Base-by-base conservation (phyloP, 2,888 invertebrate species). In the Frankliniella fusca region DNA sequence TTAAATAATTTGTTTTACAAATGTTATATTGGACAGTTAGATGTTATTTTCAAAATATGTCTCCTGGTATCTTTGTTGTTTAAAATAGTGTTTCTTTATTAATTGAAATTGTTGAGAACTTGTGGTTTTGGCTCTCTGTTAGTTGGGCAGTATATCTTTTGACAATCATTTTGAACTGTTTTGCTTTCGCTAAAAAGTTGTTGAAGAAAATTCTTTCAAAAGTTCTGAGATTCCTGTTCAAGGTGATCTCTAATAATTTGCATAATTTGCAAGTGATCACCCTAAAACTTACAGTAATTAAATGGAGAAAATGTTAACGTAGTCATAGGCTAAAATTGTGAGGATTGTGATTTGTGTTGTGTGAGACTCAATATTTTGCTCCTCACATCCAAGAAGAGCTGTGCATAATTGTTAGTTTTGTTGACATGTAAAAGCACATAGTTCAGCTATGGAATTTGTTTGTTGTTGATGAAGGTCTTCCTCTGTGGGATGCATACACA, bases 351-450 rank as follows among this genome's bases (percentile, higher is more conserved):
- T 76, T 23, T 76, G 23, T 27, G 70, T 76, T 76, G 70, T 76
- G 70, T 76, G 23, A 27, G 27, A 76, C 70, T 27, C 70, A 76
- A 9, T 27, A 76, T 76, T 76, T 76, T 7, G 27, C 70, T 27
- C 27, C 70, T 76, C 27, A 12, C 70, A 23, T 76, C 27, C 27
- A 76, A 76, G 70, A 76, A 76, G 70, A 76, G 70, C 70, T 76
- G 70, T 76, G 70, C 70, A 27, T 76, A 76, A 76, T 76, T 27
- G 70, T 76, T 76, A 76, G 70, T 76, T 76, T 76, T 76, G 70
- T 76, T 76, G 70, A 76, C 70, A 76, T 76, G 12, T 76, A 76
- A 76, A 76, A 27, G 70, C 70, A 76, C 70, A 76, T 76, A 76
- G 70, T 76, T 76, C 70, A 76, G 70, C 70, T 76, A 76, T 76